phyloP scores from a whole-genome alignment of 2,888 invertebrate species.

The Junonia oenone region DNA sequence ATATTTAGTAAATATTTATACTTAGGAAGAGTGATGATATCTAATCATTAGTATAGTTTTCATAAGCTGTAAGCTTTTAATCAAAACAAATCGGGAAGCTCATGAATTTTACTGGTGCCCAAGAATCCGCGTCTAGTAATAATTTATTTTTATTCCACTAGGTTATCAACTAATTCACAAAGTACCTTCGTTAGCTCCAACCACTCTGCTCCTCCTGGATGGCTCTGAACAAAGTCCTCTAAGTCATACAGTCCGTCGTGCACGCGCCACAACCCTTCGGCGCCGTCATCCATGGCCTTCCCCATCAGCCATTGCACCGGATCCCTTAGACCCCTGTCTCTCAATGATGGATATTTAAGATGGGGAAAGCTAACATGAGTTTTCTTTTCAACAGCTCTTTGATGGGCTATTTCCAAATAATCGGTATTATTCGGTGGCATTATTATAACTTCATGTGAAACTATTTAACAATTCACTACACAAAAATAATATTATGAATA shows the following conservation, averaged over 20 bases:
- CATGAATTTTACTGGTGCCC: no score
- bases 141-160: no score
- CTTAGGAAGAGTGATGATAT: no score
- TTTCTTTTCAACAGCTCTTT: constrained; percentile 52
- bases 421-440: constrained; percentile 48
- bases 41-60: no score
- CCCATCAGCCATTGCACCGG: constrained; percentile 81
- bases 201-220: constrained; percentile 93
- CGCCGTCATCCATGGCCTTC: constrained; percentile 83
- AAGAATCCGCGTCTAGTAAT: no score
- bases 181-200: constrained; percentile 82
- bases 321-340: constrained; percentile 65
- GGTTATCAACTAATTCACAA: no score
- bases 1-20: no score
- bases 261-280: constrained; percentile 89
- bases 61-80: no score
- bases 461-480: not conserved
- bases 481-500: not conserved
- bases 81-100: no score
- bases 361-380: constrained; percentile 75
- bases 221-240: constrained; percentile 85
- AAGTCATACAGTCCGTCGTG: constrained; percentile 91
- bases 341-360: constrained; percentile 69
- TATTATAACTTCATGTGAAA: not conserved
- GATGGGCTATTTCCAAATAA: constrained; percentile 48